These are phyloP conservation scores for Heliconius nattereri DNA, from an alignment of 1,140 invertebrate genomes.

Conservation along the genomic window DNA sequence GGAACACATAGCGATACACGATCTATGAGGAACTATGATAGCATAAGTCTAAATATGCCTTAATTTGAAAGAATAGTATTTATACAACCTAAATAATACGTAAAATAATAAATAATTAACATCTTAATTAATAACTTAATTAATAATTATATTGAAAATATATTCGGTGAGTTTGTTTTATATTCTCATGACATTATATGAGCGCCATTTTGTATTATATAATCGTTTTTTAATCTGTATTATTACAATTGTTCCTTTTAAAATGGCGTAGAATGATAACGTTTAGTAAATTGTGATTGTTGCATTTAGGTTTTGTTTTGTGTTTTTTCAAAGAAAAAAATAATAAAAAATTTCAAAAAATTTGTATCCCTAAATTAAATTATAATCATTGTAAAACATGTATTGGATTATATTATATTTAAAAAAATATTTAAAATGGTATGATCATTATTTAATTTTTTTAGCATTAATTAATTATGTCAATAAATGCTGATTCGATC, in stretches of 20 bases:
- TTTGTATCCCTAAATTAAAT: not conserved
- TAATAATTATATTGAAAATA: not conserved
- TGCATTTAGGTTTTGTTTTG: conserved; percentile 37
- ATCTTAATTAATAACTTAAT: not conserved
- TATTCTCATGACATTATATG: not conserved
- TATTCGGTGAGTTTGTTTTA: not conserved
- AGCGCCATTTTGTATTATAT: conserved; percentile 9
- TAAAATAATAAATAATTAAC: conserved; percentile 7
- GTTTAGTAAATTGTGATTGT: conserved; percentile 36
- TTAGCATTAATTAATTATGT: not conserved
- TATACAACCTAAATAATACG: not conserved
- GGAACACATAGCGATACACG: conserved; percentile 60
- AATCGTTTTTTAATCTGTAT: not conserved
- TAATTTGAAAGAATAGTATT: conserved; percentile 35
- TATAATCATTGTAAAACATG: conserved; percentile 7
- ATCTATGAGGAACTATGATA: conserved; percentile 69
- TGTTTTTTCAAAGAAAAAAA: conserved; percentile 20
- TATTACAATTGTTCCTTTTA: not conserved
- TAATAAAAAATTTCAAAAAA: conserved; percentile 24
- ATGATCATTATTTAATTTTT: conserved; percentile 4
- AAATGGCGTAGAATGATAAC: not conserved
- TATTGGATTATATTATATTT: not conserved
- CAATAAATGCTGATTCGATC: not conserved
- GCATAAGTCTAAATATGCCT: conserved; percentile 73
- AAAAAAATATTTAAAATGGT: not conserved